Conservation (phyloP, 1,140 invertebrate species). For the Heliconius eleuchia region DNA sequence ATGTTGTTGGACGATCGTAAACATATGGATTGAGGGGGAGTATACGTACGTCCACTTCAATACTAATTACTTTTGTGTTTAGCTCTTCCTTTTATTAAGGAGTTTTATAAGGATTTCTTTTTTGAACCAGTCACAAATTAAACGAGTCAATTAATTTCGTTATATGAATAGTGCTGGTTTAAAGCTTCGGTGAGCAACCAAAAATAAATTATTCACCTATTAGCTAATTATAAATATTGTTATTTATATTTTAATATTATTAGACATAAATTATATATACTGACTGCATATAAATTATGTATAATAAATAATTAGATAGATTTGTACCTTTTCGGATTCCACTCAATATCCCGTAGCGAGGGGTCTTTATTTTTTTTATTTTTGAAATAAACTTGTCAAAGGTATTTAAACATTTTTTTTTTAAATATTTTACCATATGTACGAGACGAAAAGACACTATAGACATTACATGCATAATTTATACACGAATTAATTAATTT, state of each 20-base stretch:
- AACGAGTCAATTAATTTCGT: background rate
- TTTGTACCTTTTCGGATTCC: background rate
- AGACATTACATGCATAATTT: background rate
- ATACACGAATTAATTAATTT: background rate
- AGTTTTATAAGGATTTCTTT: background rate
- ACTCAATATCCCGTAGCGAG: background rate
- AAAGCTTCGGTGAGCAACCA: background rate
- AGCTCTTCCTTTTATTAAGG: background rate
- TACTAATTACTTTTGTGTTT: background rate
- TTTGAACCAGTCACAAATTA: background rate
- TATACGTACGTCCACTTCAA: constrained; percentile 8
- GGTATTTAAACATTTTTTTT: no score
- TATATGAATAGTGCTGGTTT: background rate
- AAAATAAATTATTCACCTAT: background rate
- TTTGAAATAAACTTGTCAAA: no score
- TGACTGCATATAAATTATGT: no score
- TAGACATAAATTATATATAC: no score
- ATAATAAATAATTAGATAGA: no score
- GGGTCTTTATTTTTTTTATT: background rate
- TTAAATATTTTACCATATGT: no score
- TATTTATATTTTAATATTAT: background rate
- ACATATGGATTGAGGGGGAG: constrained; percentile 28
- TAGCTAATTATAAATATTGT: background rate
- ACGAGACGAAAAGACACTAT: background rate
- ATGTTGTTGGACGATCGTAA: constrained; percentile 23